Base-by-base conservation (phyloP, 2,888 invertebrate genomes). In the Volucella inanis region DNA sequence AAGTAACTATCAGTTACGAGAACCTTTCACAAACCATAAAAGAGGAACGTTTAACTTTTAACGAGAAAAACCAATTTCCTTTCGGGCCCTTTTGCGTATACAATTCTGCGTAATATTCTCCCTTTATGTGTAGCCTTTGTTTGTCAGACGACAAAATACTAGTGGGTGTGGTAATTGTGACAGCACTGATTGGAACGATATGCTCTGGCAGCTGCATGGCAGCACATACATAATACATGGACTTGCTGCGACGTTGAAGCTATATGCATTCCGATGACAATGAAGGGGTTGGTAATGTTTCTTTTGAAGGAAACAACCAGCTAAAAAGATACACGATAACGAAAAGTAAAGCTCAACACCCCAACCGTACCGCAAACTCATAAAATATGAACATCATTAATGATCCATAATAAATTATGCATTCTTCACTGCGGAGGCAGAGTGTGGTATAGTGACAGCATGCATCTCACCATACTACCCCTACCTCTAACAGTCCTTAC, bases 331-430 rank as follows among this genome's bases (percentile, higher is more conserved):
- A 62, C 50, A 67, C 71, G 38, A 71, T 39, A 50, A 55, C 41
- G 64, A 49, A 54, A 47, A 68, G 59, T 59, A 50, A 86, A 55
- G 62, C 52, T 52, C 65, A 78, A 70, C 57, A 61, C 82, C 77
- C 77, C 77, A 77, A 67, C 77, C 64, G 78, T 72, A 78, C 82
- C 74, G 77, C 82, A 82, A 82, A 74, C 74, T 86, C 82, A 86
- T 86, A 82, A 86, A 86, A 86, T 82, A 86, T 86, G 86, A 86
- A 86, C 86, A 86, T 82, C 86, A 82, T 86, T 86, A 86, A 86
- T 86, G 86, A 86, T 86, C 86, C 86, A 74, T 82, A 82, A 86
- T 86, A 86, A 86, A 86, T 86, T 86, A 86, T 86, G 82, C 82
- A 86, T 77, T 71, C 70, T 65, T 78, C 64, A 77, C 65, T 81